Evolutionary conservation across 2,888 invertebrate species (phyloP), one percentile per base, ranked within the genome.

Genomic region (Standfussiana lucernea): DNA sequence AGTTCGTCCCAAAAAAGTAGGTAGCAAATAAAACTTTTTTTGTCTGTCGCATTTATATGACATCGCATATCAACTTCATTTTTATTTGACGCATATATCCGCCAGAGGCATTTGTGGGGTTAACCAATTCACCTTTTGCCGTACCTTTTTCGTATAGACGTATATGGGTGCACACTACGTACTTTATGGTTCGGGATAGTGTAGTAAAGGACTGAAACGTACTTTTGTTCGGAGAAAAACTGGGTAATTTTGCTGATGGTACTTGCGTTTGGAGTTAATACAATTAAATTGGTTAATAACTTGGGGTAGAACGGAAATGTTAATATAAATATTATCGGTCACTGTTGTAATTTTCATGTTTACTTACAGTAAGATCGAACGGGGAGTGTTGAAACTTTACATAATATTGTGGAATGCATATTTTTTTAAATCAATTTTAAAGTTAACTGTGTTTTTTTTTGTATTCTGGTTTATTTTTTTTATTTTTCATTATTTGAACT

Each of bases 21-120:
- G 73, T 59, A 81, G 64, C 69, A 68, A 81, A 88, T 79, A 85
- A 81, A 80, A 84, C 73, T 70, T 83, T 83, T 84, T 80, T 84
- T 80, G 80, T 82, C 64, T 75, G 82, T 82, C 82, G 72, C 77
- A 84, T 87, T 85, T 87, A 84, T 86, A 68, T 80, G 86, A 79
- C 82, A 65, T 86, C 82, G 76, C 86, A 79, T 82, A 84, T 84
- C 86, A 86, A 87, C 75, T 87, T 86, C 88, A 87, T 87, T 87
- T 87, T 87, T 87, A 87, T 87, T 84, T 87, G 87, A 86, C 88
- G 79, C 80, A 86, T 84, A 79, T 86, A 84, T 68, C 75, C 82
- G 71, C 88, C 59, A 59, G 84, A 77, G 73, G 78, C 75, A 86
- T 84, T 87, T 82, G 72, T 78, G 75, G 86, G 86, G 87, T 82